These are phyloP conservation scores for Sphaerodactylus townsendi DNA, from an alignment of 2,113 vertebrate species.

Conservation along the genomic window DNA sequence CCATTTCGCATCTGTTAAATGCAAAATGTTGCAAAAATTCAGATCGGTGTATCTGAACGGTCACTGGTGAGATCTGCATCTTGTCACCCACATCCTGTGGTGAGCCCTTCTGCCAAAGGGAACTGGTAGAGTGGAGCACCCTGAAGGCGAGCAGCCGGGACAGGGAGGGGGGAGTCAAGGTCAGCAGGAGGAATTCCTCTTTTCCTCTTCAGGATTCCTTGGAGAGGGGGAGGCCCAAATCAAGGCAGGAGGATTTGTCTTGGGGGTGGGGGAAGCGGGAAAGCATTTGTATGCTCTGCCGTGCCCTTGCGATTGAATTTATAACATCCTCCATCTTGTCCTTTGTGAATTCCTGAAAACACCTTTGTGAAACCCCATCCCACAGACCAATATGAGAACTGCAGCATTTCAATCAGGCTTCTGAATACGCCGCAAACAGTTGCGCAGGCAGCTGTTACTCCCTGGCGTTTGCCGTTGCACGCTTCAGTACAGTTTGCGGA, in stretches of 20 bases:
- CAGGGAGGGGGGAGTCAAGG: not conserved
- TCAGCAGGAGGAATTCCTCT: no score
- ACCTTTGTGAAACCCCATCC: not conserved
- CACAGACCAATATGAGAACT: not conserved
- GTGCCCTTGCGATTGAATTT: not conserved
- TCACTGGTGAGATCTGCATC: no score
- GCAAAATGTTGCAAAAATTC: no score
- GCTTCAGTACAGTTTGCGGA: constrained; percentile 70
- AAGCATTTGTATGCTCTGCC: not conserved
- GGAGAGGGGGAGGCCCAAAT: not conserved
- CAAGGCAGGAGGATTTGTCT: not conserved
- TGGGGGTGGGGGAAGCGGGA: no score
- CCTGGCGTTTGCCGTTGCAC: constrained; percentile 57
- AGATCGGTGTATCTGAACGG: no score
- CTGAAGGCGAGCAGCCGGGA: no score
- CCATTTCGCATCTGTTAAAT: not conserved
- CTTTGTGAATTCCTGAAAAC: not conserved
- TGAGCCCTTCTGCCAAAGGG: not conserved
- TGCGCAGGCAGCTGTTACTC: constrained; percentile 31
- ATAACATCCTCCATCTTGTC: not conserved
- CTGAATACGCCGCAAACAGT: constrained; percentile 43
- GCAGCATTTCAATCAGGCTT: constrained; percentile 39
- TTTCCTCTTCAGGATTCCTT: not conserved
- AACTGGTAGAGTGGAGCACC: no score
- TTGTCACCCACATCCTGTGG: not conserved